Evolutionary conservation across 2,797 vertebrate species (phyloP).

Genomic region (Sciurus carolinensis): DNA sequence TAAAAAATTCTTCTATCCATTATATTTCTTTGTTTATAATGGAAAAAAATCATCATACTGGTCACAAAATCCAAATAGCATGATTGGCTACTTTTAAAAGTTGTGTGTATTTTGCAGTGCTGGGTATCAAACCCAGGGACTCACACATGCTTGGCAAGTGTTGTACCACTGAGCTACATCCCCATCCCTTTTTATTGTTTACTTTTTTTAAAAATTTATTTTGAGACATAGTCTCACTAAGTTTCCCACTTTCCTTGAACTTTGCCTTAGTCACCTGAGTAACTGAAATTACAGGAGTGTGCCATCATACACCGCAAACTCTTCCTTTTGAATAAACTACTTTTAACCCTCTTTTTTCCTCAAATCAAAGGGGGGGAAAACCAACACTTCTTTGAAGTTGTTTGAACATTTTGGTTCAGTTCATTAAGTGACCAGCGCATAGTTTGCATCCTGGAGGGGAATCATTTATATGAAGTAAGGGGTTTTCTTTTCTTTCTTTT

Average conservation of each 20-base stretch:
- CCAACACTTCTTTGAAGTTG: not conserved
- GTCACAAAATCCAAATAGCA: conserved; percentile 11
- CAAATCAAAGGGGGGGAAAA: rapidly evolving
- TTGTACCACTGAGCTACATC: not conserved
- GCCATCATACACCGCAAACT: not conserved
- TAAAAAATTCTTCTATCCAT: conserved; percentile 6
- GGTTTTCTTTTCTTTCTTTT: too few relatives aligned
- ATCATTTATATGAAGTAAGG: not conserved
- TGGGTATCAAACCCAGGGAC: too few relatives aligned
- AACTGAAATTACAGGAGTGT: too few relatives aligned
- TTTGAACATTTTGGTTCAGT: not conserved
- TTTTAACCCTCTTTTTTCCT: not conserved
- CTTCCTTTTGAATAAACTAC: conserved; percentile 18
- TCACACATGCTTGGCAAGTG: not conserved
- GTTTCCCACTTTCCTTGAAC: too few relatives aligned
- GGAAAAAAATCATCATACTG: not conserved
- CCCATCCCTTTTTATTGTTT: not conserved
- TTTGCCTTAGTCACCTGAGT: too few relatives aligned
- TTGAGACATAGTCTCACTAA: too few relatives aligned
- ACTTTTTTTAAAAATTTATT: too few relatives aligned
- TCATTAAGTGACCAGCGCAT: not conserved
- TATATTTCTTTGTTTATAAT: not conserved
- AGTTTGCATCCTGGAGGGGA: conserved; percentile 27
- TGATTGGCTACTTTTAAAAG: not conserved
- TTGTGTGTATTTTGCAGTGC: too few relatives aligned